Evolutionary conservation across 1,140 invertebrate species (phyloP), one percentile per base, ranked within the genome.

Genomic region (Globodera ellingtonae): DNA sequence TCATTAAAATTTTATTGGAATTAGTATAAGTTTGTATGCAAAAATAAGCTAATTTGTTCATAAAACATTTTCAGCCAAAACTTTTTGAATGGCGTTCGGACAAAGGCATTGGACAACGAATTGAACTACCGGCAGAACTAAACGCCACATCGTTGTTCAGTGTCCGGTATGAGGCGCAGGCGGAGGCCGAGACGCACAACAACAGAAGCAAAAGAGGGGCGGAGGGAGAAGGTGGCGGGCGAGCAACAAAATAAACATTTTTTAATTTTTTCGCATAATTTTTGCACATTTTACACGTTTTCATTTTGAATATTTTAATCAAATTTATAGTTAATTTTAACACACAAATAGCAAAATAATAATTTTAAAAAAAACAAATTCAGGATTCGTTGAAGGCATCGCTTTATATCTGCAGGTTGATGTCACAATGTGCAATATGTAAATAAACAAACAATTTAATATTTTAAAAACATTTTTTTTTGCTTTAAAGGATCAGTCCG

Each of bases 351-450:
- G 24, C 24, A 24, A 24, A 24, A 24, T 24, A 24, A 24, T 24
- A 24, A 24, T 0, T 24, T 24, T 24, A 24, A 24, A 24, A 24
- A 24, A 24, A 24, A 24, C 24, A 24, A 9, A 24, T 35, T 67
- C 67, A 35, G 24, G 10, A 9, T 18, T 70, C 24, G 67, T 47
- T 35, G 75, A 77, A 66, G 75, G 75, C 52, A 69, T 77, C 67
- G 75, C 75, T 62, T 66, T 77, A 6, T 77, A 44, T 67, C 47
- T 77, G 69, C 75, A 62, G 13, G 75, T 77, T 66, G 75, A 77
- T 66, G 75, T 77, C 50, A 77, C 75, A 18, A 77, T 77, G 75
- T 77, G 75, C 69, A 77, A 77, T 66, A 50, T 77, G 69, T 24
- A 24, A 50, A 59, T 24, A 24, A 44, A 7, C 10, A 59, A 15